Evolutionary conservation across 2,797 vertebrate species (phyloP), one percentile per base, ranked within the genome.

Genomic region (Hapalemur alaotrensis): DNA sequence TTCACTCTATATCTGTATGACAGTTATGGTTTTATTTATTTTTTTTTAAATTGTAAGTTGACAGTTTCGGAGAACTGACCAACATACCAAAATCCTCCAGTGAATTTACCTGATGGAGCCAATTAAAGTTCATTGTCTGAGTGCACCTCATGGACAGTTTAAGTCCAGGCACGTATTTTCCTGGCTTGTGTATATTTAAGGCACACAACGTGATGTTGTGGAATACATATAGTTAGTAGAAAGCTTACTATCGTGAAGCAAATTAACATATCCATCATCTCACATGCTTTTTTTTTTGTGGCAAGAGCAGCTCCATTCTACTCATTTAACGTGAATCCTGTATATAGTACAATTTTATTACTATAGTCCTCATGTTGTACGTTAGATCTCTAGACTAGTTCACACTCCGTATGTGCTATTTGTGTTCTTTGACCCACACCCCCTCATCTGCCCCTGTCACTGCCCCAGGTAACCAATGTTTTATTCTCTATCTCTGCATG

Each of bases 61-160:
- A 57, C 7, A 30, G 6, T 78, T 75, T 32, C 28, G 23, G 35
- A 65, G 57, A 75, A 59, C 25, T 59, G 23, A 59, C 57, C 57
- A 59, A 38, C 23, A n/a, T 30, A 23, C 7, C 28, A 35, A 23
- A 30, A 10, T 84, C 6, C 35, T 93, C 65, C 32, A 25, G 46
- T 54, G 13, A 25, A 4, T 86, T 76, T 52, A n/a, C 30, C 28
- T 52, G 17, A 30, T 28, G 41, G 30, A 73, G 32, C 25, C 35
- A 14, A 41, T 11, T 28, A 23, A 54, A 25, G 17, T 59, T 15
- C 7, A 35, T 32, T 28, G 38, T 61, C 7, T 50, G 32, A 11
- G 32, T 35, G 15, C 0, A 5, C 30, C 1, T 14, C 20, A 5
- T 2, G 9, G 23, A 32, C 22, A 69, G 3, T n/a, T 15, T 12